phyloP scores from a whole-genome alignment of 2,113 vertebrate species.

The Rynchops niger region DNA sequence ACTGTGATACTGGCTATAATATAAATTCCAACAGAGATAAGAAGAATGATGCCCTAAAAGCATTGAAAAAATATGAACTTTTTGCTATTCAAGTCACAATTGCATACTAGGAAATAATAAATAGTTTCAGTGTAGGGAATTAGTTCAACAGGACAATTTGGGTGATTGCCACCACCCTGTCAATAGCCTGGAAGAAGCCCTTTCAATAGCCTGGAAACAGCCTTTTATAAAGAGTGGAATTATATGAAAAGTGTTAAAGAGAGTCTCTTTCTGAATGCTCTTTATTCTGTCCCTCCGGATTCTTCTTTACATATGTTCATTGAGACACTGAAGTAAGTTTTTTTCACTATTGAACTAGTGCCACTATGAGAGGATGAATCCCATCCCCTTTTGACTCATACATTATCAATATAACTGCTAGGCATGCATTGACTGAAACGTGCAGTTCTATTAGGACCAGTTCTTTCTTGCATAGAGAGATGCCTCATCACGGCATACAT shows the following conservation, averaged over 20 bases:
- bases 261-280: slow-evolving; percentile 46
- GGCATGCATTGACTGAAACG: slow-evolving; percentile 19
- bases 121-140: slow-evolving; percentile 35
- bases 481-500: neutral
- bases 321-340: slow-evolving; percentile 48
- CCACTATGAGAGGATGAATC: slow-evolving; percentile 51
- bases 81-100: neutral
- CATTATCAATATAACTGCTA: slow-evolving; percentile 37
- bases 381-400: slow-evolving; percentile 36
- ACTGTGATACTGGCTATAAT: neutral
- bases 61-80: slow-evolving; percentile 32
- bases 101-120: slow-evolving; percentile 44
- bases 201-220: slow-evolving; percentile 55
- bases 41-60: neutral
- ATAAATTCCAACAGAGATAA: neutral
- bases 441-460: neutral
- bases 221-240: slow-evolving; percentile 57
- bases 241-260: slow-evolving; percentile 52
- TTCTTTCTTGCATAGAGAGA: slow-evolving; percentile 7
- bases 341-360: slow-evolving; percentile 34
- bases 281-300: slow-evolving; percentile 41
- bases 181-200: slow-evolving; percentile 53
- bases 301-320: slow-evolving; percentile 37
- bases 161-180: slow-evolving; percentile 19
- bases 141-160: slow-evolving; percentile 45